phyloP scores from a whole-genome alignment of 2,113 vertebrate genomes.

The Phalacrocorax carbo region DNA sequence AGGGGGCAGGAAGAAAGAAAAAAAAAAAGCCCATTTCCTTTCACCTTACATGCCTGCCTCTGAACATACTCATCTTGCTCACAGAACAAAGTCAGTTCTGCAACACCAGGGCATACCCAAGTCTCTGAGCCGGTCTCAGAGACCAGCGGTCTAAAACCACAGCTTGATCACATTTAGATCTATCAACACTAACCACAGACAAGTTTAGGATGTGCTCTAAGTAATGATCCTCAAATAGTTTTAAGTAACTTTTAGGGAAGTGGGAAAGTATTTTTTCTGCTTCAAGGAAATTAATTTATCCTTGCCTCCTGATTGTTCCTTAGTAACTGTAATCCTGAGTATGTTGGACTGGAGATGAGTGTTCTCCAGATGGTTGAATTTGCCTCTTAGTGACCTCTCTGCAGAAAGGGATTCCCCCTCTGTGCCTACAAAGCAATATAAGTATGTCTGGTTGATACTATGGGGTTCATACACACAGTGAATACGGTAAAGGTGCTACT shows the following conservation, averaged over 20 bases:
- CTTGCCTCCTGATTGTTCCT: background rate
- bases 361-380: background rate
- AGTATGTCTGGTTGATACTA: background rate
- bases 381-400: background rate
- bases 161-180: background rate
- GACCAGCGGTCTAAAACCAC: background rate
- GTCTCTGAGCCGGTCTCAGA: background rate
- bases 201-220: background rate
- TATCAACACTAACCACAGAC: background rate
- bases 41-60: background rate
- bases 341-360: background rate
- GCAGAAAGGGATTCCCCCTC: background rate
- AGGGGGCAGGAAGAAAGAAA: too few species aligned
- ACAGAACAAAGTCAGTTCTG: background rate
- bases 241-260: background rate
- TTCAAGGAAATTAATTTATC: background rate
- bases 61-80: background rate
- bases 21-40: background rate
- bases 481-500: background rate
- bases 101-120: background rate
- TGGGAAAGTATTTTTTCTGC: background rate
- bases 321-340: background rate
- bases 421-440: rapidly evolving
- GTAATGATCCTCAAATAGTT: background rate
- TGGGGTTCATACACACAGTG: background rate